Evolutionary conservation across 2,888 invertebrate species (phyloP).

Genomic region (Agonum fuliginosum): DNA sequence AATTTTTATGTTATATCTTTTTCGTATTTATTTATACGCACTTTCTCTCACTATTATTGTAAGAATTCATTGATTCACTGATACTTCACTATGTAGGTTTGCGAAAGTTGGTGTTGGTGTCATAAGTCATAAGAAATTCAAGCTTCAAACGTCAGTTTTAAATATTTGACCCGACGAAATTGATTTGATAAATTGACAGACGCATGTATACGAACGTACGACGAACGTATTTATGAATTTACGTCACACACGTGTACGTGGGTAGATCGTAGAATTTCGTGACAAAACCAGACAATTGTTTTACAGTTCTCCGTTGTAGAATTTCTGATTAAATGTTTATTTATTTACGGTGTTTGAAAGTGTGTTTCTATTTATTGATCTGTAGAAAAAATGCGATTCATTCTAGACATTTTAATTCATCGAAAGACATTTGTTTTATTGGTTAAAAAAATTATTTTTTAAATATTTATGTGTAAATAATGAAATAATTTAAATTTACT

Average conservation of each 20-base stretch:
- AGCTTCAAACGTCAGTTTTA: conserved; percentile 4
- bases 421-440: no score
- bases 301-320: neutral
- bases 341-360: neutral
- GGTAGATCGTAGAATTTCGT: neutral
- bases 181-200: conserved; percentile 30
- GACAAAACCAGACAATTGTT: conserved; percentile 9
- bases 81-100: neutral
- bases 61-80: no score
- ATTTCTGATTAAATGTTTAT: neutral
- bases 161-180: conserved; percentile 30
- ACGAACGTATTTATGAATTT: no score
- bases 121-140: neutral
- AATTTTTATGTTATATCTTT: no score
- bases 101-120: neutral
- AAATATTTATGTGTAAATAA: no score
- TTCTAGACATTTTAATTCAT: no score
- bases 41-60: no score
- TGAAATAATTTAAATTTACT: no score
- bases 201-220: neutral
- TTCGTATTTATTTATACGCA: no score
- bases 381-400: no score
- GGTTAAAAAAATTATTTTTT: no score
- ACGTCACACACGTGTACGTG: conserved; percentile 27
- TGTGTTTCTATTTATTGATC: neutral